These are phyloP conservation scores for Dendroctonus ponderosae DNA, from an alignment of 1,140 invertebrate genomes.

Conservation along the genomic window DNA sequence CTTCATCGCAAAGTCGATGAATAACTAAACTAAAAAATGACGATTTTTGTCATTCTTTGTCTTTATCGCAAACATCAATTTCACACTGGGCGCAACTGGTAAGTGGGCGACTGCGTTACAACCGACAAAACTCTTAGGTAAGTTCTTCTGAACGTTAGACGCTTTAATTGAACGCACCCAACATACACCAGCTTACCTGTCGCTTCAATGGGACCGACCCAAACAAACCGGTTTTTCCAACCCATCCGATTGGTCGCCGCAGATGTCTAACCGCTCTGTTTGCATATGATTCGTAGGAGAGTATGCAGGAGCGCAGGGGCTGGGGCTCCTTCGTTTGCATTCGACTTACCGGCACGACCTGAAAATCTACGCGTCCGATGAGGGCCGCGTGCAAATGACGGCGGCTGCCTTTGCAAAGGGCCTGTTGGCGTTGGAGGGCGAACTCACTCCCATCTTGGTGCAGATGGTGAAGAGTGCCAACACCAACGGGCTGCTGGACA, in stretches of 20 bases:
- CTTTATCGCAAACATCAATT: not conserved
- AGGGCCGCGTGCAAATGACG: constrained; percentile 99
- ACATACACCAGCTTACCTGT: too few relatives aligned
- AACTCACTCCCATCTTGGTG: constrained; percentile 96
- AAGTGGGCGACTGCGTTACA: too few relatives aligned
- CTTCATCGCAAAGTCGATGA: not conserved
- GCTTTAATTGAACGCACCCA: too few relatives aligned
- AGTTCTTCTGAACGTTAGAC: too few relatives aligned
- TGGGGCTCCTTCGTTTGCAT: constrained; percentile 90
- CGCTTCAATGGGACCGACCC: too few relatives aligned
- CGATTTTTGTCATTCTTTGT: not conserved
- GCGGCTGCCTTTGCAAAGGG: constrained; percentile 99
- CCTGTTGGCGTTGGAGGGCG: constrained; percentile 93
- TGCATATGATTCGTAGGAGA: constrained; percentile 63
- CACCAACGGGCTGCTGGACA: constrained; percentile 96
- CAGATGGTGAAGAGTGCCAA: constrained; percentile 99
- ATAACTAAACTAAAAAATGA: not conserved
- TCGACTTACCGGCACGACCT: constrained; percentile 98
- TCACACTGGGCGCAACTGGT: too few relatives aligned
- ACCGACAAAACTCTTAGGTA: too few relatives aligned
- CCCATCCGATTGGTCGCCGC: too few relatives aligned
- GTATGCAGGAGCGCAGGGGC: constrained; percentile 84
- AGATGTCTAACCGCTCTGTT: not conserved
- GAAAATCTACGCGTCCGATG: constrained; percentile 99
- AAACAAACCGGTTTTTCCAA: too few relatives aligned